Evolutionary conservation across 2,797 vertebrate genomes (phyloP).

Genomic region (Cirrhinus molitorella): DNA sequence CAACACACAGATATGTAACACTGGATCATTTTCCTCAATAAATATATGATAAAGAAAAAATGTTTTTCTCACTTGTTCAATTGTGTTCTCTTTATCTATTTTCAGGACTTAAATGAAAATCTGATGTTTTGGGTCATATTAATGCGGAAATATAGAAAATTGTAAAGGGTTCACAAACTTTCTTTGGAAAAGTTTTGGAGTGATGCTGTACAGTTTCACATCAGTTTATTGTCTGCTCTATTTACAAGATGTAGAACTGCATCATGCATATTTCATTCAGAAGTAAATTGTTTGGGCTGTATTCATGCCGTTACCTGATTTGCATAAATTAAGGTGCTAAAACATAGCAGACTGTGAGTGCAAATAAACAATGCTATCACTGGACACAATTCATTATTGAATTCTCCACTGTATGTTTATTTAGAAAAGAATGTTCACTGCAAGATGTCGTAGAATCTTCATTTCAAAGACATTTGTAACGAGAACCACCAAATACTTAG

Average conservation of each 20-base stretch:
- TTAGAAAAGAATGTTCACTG: constrained; percentile 24
- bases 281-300: background rate
- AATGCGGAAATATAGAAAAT: too few relatives aligned
- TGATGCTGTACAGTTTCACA: background rate
- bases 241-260: background rate
- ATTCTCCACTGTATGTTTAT: constrained; percentile 14
- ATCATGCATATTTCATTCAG: background rate
- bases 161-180: too few relatives aligned
- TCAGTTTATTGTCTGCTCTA: background rate
- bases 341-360: constrained; percentile 5
- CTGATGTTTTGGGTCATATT: too few relatives aligned
- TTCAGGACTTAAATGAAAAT: too few relatives aligned
- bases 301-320: background rate
- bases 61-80: too few relatives aligned
- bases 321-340: constrained; percentile 24
- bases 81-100: too few relatives aligned
- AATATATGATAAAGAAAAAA: too few relatives aligned
- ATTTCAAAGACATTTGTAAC: constrained; percentile 41
- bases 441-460: constrained; percentile 32
- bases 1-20: too few relatives aligned
- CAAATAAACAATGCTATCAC: constrained; percentile 31
- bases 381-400: constrained; percentile 29
- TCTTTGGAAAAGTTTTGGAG: too few relatives aligned
- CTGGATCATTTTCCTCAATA: too few relatives aligned
- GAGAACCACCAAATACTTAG: constrained; percentile 34